phyloP scores from a whole-genome alignment of 2,888 invertebrate genomes.

The Caenorhabditis panamensis region DNA sequence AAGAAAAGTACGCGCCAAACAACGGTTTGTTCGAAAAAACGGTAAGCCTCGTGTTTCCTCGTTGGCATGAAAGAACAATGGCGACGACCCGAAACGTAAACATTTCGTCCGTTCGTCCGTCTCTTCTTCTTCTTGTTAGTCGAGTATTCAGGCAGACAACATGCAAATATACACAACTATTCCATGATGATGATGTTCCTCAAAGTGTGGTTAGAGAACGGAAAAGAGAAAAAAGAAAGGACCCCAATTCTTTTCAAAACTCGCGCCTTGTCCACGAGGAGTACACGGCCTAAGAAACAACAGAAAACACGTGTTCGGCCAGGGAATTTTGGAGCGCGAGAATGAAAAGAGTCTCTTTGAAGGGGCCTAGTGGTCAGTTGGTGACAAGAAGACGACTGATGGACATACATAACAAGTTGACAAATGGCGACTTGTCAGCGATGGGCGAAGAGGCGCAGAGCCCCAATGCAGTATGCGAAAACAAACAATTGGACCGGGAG shows the following conservation, averaged over 20 bases:
- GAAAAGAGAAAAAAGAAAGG: constrained; percentile 10
- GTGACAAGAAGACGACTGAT: constrained; percentile 53
- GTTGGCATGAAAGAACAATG: constrained; percentile 30
- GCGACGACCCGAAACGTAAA: constrained; percentile 52
- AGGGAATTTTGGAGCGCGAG: constrained; percentile 23
- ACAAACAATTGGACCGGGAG: constrained; percentile 59
- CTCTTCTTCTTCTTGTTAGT: constrained; percentile 40
- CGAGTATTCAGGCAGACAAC: constrained; percentile 56
- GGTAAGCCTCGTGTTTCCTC: constrained; percentile 49
- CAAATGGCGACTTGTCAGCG: constrained; percentile 59
- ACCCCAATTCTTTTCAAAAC: constrained; percentile 1
- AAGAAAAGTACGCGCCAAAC: constrained; percentile 33
- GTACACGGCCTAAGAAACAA: constrained; percentile 7
- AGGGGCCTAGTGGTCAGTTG: constrained; percentile 51
- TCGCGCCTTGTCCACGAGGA: constrained; percentile 12
- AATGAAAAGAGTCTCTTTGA: constrained; percentile 23
- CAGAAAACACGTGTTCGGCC: constrained; percentile 7
- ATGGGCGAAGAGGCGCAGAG: constrained; percentile 37
- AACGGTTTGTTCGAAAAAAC: constrained; percentile 31
- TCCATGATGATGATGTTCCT: constrained; percentile 50
- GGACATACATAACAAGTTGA: constrained; percentile 58
- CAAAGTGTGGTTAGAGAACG: constrained; percentile 23
- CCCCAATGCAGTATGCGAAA: constrained; percentile 51
- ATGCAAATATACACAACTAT: constrained; percentile 55
- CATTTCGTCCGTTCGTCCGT: constrained; percentile 47